Percentiles rank a stretch among this genome's conserved stretches.
phyloP scores from a whole-genome alignment of 2,113 vertebrate species.

The Vidua chalybeata region DNA sequence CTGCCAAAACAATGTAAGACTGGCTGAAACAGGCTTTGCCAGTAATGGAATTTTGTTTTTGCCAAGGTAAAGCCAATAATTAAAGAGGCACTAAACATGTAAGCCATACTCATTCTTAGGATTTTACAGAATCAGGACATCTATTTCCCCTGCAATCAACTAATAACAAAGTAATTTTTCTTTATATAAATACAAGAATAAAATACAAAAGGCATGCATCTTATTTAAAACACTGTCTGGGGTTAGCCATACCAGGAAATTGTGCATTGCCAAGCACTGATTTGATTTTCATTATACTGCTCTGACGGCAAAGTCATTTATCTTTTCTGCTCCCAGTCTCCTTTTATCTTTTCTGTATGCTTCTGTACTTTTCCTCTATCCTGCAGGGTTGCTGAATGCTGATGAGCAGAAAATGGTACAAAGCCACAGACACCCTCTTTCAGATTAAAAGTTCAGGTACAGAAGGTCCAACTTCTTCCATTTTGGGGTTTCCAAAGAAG shows the following conservation, averaged over 20 bases:
- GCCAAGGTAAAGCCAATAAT: background rate
- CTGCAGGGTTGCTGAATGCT: slow-evolving; percentile 54
- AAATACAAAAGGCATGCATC: slow-evolving; percentile 67
- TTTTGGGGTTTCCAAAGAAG: background rate
- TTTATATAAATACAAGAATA: slow-evolving; percentile 65
- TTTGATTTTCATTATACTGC: slow-evolving; percentile 67
- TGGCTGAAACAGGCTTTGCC: background rate
- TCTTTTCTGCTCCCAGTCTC: slow-evolving; percentile 54
- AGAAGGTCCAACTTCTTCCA: background rate
- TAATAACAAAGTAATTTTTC: slow-evolving; percentile 68
- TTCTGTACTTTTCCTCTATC: slow-evolving; percentile 42
- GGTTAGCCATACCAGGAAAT: slow-evolving; percentile 36
- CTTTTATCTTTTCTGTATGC: slow-evolving; percentile 60
- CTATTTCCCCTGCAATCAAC: slow-evolving; percentile 66
- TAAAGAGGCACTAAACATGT: background rate
- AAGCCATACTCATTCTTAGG: background rate
- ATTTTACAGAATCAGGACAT: background rate
- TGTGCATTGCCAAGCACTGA: slow-evolving; percentile 31
- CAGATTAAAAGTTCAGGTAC: slow-evolving; percentile 24
- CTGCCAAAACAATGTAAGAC: background rate
- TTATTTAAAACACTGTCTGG: slow-evolving; percentile 67
- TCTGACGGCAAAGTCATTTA: slow-evolving; percentile 52
- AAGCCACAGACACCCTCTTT: slow-evolving; percentile 16
- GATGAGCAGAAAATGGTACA: slow-evolving; percentile 51
- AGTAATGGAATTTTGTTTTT: background rate